Conservation (phyloP, 1,140 invertebrate genomes). For the Bombus cullumanus region DNA sequence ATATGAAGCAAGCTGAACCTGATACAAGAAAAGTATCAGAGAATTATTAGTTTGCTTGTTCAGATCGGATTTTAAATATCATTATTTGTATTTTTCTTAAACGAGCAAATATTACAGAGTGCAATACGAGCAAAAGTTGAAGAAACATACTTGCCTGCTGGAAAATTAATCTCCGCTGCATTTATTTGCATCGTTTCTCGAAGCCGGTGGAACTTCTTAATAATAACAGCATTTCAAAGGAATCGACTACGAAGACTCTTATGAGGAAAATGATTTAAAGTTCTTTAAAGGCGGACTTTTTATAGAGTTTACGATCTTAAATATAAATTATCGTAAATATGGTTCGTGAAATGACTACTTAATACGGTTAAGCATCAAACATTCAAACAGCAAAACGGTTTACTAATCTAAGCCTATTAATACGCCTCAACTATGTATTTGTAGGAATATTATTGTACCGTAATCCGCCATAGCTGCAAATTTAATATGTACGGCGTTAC, state of each 20-base stretch:
- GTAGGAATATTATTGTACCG: not conserved
- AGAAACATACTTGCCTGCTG: not conserved
- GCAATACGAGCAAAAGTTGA: not conserved
- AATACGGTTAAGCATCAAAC: not conserved
- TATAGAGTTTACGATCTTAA: too few species aligned
- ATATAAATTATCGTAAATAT: too few species aligned
- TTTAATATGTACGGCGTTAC: conserved; percentile 4
- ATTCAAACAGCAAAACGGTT: not conserved
- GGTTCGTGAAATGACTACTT: not conserved
- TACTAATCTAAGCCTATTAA: not conserved
- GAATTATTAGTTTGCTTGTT: too few species aligned
- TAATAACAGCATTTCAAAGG: not conserved
- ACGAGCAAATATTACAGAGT: not conserved
- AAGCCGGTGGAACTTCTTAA: not conserved
- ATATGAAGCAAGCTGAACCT: not conserved
- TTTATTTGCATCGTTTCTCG: too few species aligned
- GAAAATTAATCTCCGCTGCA: too few species aligned
- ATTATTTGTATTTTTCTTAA: not conserved
- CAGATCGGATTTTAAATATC: not conserved
- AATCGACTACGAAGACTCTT: not conserved
- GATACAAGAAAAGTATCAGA: not conserved
- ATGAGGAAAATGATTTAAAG: too few species aligned
- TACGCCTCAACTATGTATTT: not conserved
- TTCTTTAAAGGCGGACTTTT: too few species aligned
- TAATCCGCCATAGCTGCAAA: not conserved